Base-by-base conservation (phyloP, 2,113 vertebrate species). In the Calidris pygmaea region DNA sequence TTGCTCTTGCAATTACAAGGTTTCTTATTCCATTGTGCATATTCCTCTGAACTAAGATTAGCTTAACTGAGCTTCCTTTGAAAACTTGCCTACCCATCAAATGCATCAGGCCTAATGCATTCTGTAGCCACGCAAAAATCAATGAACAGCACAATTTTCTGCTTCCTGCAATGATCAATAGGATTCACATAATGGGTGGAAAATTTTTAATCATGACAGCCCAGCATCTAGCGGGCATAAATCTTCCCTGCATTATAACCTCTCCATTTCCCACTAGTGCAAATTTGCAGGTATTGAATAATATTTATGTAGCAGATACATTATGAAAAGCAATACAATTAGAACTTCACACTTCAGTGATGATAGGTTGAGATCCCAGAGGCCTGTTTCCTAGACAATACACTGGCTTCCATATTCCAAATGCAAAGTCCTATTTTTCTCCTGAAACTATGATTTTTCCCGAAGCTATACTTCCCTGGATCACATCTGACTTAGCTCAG, bases 81-180 rank as follows among this genome's bases (percentile, higher is more conserved):
- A 98, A 98, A 98, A 97, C 94, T 80, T 97, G 95, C 96, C 97
- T 95, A 97, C 94, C 98, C 94, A 97, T 97, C 98, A 98, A 94
- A 97, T 85, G 90, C 96, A 97, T 98, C 98, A 97, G 88, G 88
- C 63, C 95, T 98, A 98, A 98, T 98, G 97, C 97, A 96, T 98
- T 98, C 95, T 87, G 97, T 94, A 97, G 93, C 97, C 96, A 96
- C 87, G 48, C 97, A 97, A 98, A 70, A 98, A 98, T 98, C 98
- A 98, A 98, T 98, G 97, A 98, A 92, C 97, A 97, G 89, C 97
- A 97, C 96, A 96, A 96, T 98, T 98, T 97, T 98, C 97, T 96
- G 95, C 97, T 98, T 98, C 97, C 97, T 98, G 97, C 78, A 89
- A 92, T 97, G 96, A 98, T 98, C 98, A 98, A 98, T 98, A 98